Evolutionary conservation across 2,113 vertebrate genomes (phyloP).

Genomic region (Falco punctatus): DNA sequence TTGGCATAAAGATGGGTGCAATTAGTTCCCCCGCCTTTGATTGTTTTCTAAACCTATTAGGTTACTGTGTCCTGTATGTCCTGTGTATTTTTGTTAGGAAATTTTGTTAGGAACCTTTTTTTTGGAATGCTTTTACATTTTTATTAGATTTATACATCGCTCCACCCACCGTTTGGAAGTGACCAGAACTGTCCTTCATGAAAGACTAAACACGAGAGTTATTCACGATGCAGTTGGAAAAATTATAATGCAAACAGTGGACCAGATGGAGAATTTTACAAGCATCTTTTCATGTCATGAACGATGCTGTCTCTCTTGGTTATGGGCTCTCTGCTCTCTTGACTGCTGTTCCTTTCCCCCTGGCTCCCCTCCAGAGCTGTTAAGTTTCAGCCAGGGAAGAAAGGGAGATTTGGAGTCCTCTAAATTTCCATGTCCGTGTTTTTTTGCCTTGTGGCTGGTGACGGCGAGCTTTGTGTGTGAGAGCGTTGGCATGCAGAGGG

Average conservation of each 20-base stretch:
- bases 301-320: constrained; percentile 23
- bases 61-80: background rate
- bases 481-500: background rate
- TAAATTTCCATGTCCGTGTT: constrained; percentile 39
- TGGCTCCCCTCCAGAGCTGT: constrained; percentile 61
- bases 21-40: background rate
- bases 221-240: constrained; percentile 47
- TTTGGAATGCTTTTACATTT: background rate
- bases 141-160: background rate
- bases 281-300: constrained; percentile 42
- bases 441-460: constrained; percentile 38
- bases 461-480: background rate
- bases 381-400: constrained; percentile 51
- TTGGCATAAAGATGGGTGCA: background rate
- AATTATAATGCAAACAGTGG: constrained; percentile 35
- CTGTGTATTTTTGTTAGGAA: constrained; percentile 23
- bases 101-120: background rate
- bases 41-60: background rate
- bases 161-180: background rate
- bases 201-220: constrained; percentile 31
- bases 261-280: constrained; percentile 58
- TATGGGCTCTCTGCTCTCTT: background rate
- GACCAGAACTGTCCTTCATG: constrained; percentile 23
- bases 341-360: constrained; percentile 41
- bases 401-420: constrained; percentile 45